Evolutionary conservation across 2,888 invertebrate species (phyloP), one percentile per base, ranked within the genome.

Genomic region (Diplolepis rosae): DNA sequence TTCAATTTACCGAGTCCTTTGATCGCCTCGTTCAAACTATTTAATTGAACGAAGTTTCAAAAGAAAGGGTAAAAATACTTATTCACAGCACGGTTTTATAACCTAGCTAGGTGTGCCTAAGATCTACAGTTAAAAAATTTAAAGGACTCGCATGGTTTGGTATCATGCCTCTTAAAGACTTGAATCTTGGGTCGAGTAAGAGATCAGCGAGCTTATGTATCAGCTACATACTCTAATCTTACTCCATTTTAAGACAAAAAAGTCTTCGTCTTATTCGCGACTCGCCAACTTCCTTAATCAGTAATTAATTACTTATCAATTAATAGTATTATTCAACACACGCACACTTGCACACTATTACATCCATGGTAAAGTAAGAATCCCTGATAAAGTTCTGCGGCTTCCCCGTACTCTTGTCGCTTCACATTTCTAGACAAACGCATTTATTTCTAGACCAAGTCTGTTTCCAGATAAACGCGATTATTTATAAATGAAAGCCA

Each of bases 281-380:
- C 66, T 76, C 69, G 79, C 73, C 78, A 73, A 79, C 77, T 73
- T 73, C 75, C 80, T 81, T 83, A 82, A 84, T 83, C 82, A 81
- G 84, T 84, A 85, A 86, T 80, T 77, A 80, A 79, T 87, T 82
- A 86, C 86, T 88, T 88, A 87, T 85, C 78, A 85, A 86, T 86
- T 87, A 88, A 85, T 86, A 85, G 81, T 86, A 85, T 84, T 85
- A 85, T 82, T 85, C 81, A 84, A 85, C 86, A 85, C 86, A 85
- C 85, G 83, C 87, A 85, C 86, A 85, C 86, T 86, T 85, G 87
- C 87, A 84, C 87, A 83, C 80, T 82, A 84, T 87, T 86, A 87
- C 87, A 87, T 86, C 78, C 87, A 83, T 82, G 85, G 81, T 86
- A 85, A 87, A 85, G 81, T 86, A 86, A 85, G 84, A 85, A 85